Conservation (phyloP, 2,797 vertebrate species). For the Iguana delicatissima region DNA sequence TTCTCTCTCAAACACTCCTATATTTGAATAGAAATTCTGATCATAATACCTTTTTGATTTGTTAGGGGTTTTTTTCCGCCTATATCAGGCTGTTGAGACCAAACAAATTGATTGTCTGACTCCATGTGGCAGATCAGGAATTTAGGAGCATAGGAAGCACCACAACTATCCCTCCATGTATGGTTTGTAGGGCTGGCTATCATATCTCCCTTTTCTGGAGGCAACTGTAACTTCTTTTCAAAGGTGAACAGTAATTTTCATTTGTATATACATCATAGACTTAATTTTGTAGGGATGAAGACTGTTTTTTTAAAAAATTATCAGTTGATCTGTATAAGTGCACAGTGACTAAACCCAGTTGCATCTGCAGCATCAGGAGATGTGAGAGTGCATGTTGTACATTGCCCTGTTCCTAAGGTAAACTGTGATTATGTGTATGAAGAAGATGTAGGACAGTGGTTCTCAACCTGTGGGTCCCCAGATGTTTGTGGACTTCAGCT, state of each 20-base stretch:
- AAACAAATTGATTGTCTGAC: not conserved
- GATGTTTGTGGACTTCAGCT: no score
- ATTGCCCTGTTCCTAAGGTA: not conserved
- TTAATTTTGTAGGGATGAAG: not conserved
- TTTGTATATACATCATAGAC: not conserved
- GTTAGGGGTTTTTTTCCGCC: not conserved
- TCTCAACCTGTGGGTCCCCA: no score
- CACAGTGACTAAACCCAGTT: not conserved
- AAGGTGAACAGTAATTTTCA: not conserved
- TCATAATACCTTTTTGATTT: not conserved
- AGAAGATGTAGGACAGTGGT: not conserved
- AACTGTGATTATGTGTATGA: not conserved
- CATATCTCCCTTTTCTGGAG: not conserved
- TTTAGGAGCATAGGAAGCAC: not conserved
- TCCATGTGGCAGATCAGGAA: not conserved
- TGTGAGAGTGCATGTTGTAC: not conserved
- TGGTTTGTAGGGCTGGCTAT: not conserved
- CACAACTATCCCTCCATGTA: not conserved
- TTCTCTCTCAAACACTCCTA: not conserved
- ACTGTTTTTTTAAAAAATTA: not conserved
- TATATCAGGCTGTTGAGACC: not conserved
- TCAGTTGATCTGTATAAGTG: not conserved
- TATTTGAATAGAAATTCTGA: not conserved
- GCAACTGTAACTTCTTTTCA: not conserved
- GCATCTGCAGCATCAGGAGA: not conserved